These are phyloP conservation scores for Lycodopsis pacificus DNA, from an alignment of 2,797 vertebrate genomes.

Conservation along the genomic window DNA sequence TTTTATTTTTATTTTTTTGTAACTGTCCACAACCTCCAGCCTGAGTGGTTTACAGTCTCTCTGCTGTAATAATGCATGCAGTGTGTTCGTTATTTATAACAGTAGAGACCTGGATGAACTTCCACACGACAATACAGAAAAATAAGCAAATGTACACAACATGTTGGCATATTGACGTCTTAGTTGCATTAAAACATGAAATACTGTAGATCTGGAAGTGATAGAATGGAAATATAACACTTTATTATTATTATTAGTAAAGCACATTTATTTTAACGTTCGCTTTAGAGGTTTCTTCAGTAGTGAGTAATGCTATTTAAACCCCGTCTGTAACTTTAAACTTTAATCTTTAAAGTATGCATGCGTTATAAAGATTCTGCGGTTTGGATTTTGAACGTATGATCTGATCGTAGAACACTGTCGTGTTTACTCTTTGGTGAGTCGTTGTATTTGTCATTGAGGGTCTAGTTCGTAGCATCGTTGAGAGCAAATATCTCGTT, in stretches of 20 bases:
- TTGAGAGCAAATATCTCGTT: too few relatives aligned
- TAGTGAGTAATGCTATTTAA: too few relatives aligned
- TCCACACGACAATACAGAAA: neutral
- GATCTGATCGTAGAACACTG: too few relatives aligned
- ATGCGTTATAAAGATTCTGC: neutral
- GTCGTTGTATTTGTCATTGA: neutral
- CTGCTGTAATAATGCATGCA: neutral
- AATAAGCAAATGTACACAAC: neutral
- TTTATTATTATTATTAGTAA: neutral
- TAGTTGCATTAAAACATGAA: neutral
- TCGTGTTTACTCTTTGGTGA: too few relatives aligned
- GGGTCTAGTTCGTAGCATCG: neutral
- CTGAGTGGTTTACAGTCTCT: slow-evolving; percentile 24
- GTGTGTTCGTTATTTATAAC: neutral
- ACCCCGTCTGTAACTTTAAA: too few relatives aligned
- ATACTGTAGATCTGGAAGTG: neutral
- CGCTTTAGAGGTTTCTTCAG: neutral
- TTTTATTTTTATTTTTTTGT: neutral
- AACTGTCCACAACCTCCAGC: slow-evolving; percentile 39
- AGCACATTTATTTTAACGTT: neutral
- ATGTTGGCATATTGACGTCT: too few relatives aligned
- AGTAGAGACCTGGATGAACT: neutral
- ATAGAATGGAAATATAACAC: neutral
- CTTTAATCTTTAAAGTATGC: too few relatives aligned
- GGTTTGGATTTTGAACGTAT: neutral